Evolutionary conservation across 1,140 invertebrate species (phyloP), one percentile per base, ranked within the genome.

Genomic region (Cydia amplana): DNA sequence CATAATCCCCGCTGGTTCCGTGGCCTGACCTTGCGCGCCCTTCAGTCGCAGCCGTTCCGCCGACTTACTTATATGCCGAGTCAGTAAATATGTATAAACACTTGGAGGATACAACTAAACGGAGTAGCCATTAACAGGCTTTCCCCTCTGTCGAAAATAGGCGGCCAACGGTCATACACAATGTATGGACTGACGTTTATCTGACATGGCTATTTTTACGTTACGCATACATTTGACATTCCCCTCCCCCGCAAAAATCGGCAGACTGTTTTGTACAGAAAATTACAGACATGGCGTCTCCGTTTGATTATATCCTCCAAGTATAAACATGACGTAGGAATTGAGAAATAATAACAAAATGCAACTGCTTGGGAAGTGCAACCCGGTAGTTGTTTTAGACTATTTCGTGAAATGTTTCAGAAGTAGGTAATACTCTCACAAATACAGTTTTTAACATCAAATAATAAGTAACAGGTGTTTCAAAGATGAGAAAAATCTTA

Each of bases 1-100:
- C n/a, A 51, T 51, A 23, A 60, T 20, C 55, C 55, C 65, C 65
- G 65, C 65, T 36, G 28, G 65, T 70, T 70, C 18, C 65, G 28
- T 70, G 65, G 65, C 65, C 65, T 40, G 65, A 70, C 65, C 65
- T 18, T 36, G 28, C 20, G 28, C 65, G 65, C 65, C 65, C 65
- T 70, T 70, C 65, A 70, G 32, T 23, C 36, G 65, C 65, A 70
- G 16, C 32, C 65, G 65, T 12, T 70, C 16, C 18, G 65, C 16
- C 23, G 23, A 32, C 64, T 7, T 28, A 70, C 32, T 28, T 70
- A n/a, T 70, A 36, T 70, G 20, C 55, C 55, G 55, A 23, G 5
- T 60, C 55, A n/a, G 20, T 60, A 60, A 60, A 60, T 60, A 60
- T 60, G 20, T 60, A 23, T 60, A 60, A 6, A 60, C 14, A 60